phyloP scores from a whole-genome alignment of 2,797 vertebrate species.

The Phyllotis vaccarum region DNA sequence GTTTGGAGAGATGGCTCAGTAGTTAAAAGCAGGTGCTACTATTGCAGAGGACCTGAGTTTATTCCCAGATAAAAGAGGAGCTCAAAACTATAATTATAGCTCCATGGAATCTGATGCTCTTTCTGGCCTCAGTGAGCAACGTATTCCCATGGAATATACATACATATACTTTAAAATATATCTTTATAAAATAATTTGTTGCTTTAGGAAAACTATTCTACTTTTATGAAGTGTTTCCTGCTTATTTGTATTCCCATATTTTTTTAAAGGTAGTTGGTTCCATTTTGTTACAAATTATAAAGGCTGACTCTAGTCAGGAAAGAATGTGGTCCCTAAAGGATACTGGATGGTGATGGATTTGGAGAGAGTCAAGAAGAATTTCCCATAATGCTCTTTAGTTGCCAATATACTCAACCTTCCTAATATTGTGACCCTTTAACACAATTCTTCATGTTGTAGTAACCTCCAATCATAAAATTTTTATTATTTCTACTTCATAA shows the following conservation, averaged over 20 bases:
- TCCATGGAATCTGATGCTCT: background rate
- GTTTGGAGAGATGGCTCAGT: background rate
- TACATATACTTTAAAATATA: background rate
- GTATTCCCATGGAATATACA: background rate
- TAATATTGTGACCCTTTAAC: background rate
- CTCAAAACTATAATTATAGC: background rate
- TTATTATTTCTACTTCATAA: background rate
- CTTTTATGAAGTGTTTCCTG: background rate
- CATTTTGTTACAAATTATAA: background rate
- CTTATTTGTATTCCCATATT: background rate
- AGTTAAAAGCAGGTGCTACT: background rate
- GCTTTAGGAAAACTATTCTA: background rate
- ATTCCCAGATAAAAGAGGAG: too few relatives aligned
- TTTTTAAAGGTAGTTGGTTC: background rate
- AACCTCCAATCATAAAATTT: background rate
- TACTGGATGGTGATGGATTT: background rate
- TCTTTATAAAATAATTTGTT: background rate
- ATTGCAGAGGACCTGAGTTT: background rate
- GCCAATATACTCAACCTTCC: background rate
- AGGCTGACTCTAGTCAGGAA: background rate
- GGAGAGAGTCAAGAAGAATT: background rate
- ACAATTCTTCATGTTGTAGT: background rate
- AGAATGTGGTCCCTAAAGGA: background rate
- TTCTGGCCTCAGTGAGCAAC: background rate
- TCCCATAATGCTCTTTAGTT: background rate